Evolutionary conservation across 2,888 invertebrate genomes (phyloP), one percentile per base, ranked within the genome.

Genomic region (Priocnemis perturbator): DNA sequence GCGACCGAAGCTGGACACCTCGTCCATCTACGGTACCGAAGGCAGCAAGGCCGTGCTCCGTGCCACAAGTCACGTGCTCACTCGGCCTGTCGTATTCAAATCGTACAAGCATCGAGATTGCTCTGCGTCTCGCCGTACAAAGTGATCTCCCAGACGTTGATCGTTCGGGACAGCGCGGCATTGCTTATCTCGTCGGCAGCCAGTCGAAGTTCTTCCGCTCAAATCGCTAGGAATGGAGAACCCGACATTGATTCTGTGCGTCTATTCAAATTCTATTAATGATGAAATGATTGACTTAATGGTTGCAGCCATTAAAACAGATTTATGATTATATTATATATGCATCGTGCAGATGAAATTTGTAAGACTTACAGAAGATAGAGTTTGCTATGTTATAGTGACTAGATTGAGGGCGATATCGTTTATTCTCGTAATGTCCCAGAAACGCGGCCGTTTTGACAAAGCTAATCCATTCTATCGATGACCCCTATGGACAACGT

Each of bases 1-100:
- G 50, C 19, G 19, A 50, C 64, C 20, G 23, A 53, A 23, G 3
- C 57, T 44, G 19, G 20, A 45, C 20, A 45, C 62, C 57, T 67
- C 66, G 69, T 30, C 69, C 76, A 77, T 76, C 61, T 69, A 74
- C 66, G 73, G 78, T 59, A 47, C 60, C 67, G 19, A 50, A 53
- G 48, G 57, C 62, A 37, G 60, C 75, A 71, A 75, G 75, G 71
- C 61, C 70, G 72, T 60, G 45, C 56, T 50, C 21, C 55, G 50
- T 37, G 37, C 7, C 37, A 30, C 57, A 70, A 67, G 75, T 73
- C 79, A 71, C 79, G 78, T 71, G 77, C 52, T 58, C 19, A 7
- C 50, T n/a, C 50, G 21, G 58, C 30, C 55, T 55, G 67, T 69
- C 67, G 67, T 67, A 77, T 76, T 76, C 71, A 76, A 77, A 76